These are phyloP conservation scores for Pogona vitticeps DNA, from an alignment of 2,113 vertebrate genomes.

Conservation along the genomic window DNA sequence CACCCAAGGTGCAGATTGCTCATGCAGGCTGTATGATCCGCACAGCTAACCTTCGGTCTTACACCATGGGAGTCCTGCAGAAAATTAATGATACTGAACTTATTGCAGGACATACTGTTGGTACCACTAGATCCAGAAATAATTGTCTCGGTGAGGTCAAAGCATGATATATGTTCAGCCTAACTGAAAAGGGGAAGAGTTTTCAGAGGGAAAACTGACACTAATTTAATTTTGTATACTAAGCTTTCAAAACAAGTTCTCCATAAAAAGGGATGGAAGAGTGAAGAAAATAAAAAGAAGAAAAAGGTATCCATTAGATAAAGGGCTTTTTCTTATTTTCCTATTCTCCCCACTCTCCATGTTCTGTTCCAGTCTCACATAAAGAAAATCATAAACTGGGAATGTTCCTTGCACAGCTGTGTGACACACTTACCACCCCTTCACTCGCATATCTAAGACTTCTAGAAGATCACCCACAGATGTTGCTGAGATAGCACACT, in stretches of 20 bases:
- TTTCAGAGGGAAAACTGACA: neutral
- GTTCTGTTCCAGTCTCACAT: neutral
- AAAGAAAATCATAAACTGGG: neutral
- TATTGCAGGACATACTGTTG: neutral
- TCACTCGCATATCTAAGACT: neutral
- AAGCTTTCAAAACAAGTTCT: neutral
- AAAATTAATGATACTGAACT: neutral
- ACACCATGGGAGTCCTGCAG: neutral
- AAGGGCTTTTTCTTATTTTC: neutral
- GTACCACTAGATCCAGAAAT: neutral
- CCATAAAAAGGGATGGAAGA: neutral
- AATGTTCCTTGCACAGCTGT: neutral
- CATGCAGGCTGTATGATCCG: neutral
- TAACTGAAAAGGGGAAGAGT: neutral
- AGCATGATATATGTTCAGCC: neutral
- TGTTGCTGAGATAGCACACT: neutral
- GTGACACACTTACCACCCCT: neutral
- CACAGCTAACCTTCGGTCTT: neutral
- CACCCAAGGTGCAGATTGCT: neutral
- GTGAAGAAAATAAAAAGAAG: neutral
- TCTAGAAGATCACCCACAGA: neutral
- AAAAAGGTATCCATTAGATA: neutral
- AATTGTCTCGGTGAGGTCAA: neutral
- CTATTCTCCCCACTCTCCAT: fast-evolving
- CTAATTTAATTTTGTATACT: neutral